Percentiles rank a stretch among this genome's conserved stretches.
phyloP scores from a whole-genome alignment of 2,888 invertebrate genomes.

The Scelioninae gen. 2 region DNA sequence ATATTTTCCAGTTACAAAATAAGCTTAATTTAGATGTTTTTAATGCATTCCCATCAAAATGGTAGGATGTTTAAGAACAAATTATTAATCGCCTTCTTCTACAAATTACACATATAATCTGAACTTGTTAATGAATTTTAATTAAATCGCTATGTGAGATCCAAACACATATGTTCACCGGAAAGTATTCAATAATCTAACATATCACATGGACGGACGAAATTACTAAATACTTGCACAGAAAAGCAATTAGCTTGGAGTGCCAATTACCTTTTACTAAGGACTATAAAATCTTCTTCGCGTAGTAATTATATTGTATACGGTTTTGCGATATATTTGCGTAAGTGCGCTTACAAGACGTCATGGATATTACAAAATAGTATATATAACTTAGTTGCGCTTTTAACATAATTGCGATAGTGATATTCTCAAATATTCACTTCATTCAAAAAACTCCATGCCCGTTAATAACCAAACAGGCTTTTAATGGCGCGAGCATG shows the following conservation, averaged over 20 bases:
- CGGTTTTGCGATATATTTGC: conserved; percentile 12
- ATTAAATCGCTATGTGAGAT: no score
- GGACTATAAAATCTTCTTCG: conserved; percentile 1
- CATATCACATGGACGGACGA: no score
- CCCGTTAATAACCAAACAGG: conserved; percentile 54
- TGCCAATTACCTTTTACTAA: conserved; percentile 13
- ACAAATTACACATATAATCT: no score
- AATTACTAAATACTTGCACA: neutral
- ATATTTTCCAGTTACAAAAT: no score
- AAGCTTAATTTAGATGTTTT: no score
- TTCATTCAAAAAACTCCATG: conserved; percentile 35
- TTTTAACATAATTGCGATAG: conserved; percentile 49
- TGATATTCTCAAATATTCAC: conserved; percentile 48
- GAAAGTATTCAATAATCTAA: no score
- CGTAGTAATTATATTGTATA: conserved; percentile 26
- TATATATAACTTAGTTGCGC: conserved; percentile 29
- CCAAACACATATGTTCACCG: no score
- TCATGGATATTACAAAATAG: neutral
- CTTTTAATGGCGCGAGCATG: conserved; percentile 52
- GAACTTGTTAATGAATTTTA: no score
- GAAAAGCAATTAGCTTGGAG: neutral
- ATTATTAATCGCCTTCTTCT: no score
- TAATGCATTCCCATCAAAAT: no score
- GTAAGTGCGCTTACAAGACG: conserved; percentile 37
- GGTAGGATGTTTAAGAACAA: no score